Conservation (phyloP, 1,140 invertebrate species). For the Planococcus citri region DNA sequence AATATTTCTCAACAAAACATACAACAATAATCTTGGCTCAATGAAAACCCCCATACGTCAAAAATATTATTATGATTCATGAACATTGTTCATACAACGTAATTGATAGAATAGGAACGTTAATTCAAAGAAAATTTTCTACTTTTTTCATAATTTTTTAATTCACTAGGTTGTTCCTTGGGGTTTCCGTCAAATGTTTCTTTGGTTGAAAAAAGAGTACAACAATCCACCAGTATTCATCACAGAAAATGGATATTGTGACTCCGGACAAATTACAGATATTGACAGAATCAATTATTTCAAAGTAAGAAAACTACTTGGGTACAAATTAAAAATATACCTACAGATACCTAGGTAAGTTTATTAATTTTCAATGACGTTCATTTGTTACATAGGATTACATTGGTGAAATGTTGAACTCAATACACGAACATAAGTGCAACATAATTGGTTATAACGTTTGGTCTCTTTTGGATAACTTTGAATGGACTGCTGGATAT, state of each 20-base stretch:
- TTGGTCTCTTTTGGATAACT: conserved; percentile 68
- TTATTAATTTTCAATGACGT: too few species aligned
- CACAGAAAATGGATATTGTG: conserved; percentile 31
- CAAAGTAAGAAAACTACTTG: too few species aligned
- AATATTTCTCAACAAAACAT: too few species aligned
- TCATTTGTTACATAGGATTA: too few species aligned
- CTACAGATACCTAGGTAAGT: too few species aligned
- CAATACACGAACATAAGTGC: conserved; percentile 48
- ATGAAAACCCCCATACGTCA: too few species aligned
- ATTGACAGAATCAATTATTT: not conserved
- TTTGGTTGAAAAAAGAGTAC: conserved; percentile 44
- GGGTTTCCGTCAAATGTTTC: conserved; percentile 35
- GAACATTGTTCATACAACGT: too few species aligned
- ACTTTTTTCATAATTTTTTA: too few species aligned
- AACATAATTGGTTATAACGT: conserved; percentile 52
- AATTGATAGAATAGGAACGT: too few species aligned
- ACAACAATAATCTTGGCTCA: too few species aligned
- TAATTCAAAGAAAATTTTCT: not conserved
- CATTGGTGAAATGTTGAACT: conserved; percentile 48
- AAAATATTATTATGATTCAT: too few species aligned
- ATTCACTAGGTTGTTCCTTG: conserved; percentile 31
- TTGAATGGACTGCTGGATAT: conserved; percentile 57
- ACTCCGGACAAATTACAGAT: not conserved
- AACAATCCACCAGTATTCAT: conserved; percentile 47
- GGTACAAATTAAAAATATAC: too few species aligned